A percentile compares a stretch with the other conserved stretches of the same genome.
Evolutionary conservation across 2,888 invertebrate genomes (phyloP).

Genomic region (Drosophila histrio): DNA sequence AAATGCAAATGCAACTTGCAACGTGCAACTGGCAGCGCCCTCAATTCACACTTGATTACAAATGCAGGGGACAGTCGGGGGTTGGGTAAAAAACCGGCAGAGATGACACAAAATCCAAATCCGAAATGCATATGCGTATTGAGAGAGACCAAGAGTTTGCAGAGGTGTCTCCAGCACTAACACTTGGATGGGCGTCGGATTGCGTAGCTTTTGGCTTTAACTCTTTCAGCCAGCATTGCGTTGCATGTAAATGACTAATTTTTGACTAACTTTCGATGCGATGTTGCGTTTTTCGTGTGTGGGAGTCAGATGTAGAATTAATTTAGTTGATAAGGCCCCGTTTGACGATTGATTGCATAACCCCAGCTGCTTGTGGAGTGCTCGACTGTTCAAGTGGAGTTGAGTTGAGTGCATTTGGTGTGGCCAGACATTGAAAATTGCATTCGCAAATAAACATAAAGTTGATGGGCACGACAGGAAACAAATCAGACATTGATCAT

Average conservation of each 20-base stretch:
- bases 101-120: conserved; percentile 74
- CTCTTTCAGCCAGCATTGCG: conserved; percentile 14
- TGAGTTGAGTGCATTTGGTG: conserved; percentile 44
- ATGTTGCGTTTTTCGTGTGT: conserved; percentile 25
- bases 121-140: conserved; percentile 49
- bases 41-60: conserved; percentile 82
- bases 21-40: conserved; percentile 75
- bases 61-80: conserved; percentile 44
- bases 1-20: conserved; percentile 59
- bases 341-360: conserved; percentile 56
- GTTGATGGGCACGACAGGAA: conserved; percentile 81
- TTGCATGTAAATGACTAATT: conserved; percentile 79
- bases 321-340: conserved; percentile 69
- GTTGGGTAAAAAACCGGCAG: conserved; percentile 59
- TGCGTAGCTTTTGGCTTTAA: conserved; percentile 38
- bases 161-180: conserved; percentile 23
- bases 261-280: conserved; percentile 68
- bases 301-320: conserved; percentile 72
- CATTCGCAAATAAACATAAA: conserved; percentile 50
- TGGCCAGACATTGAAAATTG: conserved; percentile 56
- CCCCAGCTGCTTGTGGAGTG: conserved; percentile 11
- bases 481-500: conserved; percentile 79
- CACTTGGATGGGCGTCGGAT: conserved; percentile 53
- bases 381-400: conserved; percentile 4
- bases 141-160: conserved; percentile 16